Percentiles rank a stretch among this genome's conserved stretches.
Evolutionary conservation across 2,888 invertebrate species (phyloP).

Genomic region (Pandemis corylana): DNA sequence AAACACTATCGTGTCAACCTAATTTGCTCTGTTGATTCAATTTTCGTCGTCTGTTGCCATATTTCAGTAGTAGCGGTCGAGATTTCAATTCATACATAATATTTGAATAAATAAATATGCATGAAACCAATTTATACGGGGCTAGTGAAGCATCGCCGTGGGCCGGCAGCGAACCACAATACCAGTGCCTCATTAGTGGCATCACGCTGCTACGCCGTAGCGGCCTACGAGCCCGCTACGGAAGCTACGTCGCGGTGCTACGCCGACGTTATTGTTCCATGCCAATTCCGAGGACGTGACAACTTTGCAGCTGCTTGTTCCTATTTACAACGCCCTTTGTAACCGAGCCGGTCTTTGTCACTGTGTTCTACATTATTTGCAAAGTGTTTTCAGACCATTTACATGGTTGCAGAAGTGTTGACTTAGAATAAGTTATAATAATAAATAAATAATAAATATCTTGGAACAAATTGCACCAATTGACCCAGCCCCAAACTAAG

Average conservation of each 20-base stretch:
- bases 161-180: constrained; percentile 66
- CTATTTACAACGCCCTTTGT: constrained; percentile 40
- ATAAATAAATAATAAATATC: too few relatives aligned
- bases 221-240: constrained; percentile 68
- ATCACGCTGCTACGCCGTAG: constrained; percentile 62
- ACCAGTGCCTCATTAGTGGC: constrained; percentile 78
- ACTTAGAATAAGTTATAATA: too few relatives aligned
- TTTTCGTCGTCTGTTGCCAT: constrained; percentile 73
- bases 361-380: constrained; percentile 18
- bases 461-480: too few relatives aligned
- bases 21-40: constrained; percentile 78
- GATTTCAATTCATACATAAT: constrained; percentile 83
- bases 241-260: constrained; percentile 62
- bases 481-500: too few relatives aligned
- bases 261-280: constrained; percentile 47
- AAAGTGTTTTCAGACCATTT: constrained; percentile 1
- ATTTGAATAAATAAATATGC: constrained; percentile 86
- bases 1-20: constrained; percentile 62
- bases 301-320: constrained; percentile 40
- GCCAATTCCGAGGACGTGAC: constrained; percentile 45
- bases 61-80: constrained; percentile 78
- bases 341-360: constrained; percentile 27
- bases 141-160: constrained; percentile 55
- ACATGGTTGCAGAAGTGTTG: background rate
- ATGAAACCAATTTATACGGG: constrained; percentile 84